A percentile compares a stretch with the other conserved stretches of the same genome.
Evolutionary conservation across 2,888 invertebrate genomes (phyloP).

Genomic region (Amiota communis): DNA sequence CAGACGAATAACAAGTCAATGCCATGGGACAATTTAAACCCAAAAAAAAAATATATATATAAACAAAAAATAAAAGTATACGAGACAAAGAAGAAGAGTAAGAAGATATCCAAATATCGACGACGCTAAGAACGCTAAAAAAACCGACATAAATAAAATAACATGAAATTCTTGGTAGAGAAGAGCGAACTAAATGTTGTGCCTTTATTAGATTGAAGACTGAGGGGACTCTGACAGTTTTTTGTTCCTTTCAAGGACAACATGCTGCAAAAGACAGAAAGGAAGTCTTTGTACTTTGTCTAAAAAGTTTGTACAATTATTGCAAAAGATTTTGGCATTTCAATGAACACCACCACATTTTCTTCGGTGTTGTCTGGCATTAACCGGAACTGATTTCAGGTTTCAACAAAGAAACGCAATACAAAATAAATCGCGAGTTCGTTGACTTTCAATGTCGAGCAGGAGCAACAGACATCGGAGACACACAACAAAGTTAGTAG

Average conservation of each 20-base stretch:
- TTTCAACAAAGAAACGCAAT: constrained; percentile 1
- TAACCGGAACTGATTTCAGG: constrained; percentile 22
- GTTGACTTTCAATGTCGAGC: constrained; percentile 20
- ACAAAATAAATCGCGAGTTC: constrained; percentile 13
- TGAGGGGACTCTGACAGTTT: no score
- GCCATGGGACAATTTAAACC: constrained; percentile 36
- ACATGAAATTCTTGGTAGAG: no score
- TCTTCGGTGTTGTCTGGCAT: background rate
- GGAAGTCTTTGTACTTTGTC: background rate
- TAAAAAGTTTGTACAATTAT: constrained; percentile 4
- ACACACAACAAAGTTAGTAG: constrained; percentile 20
- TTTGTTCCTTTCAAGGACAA: no score
- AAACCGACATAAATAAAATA: no score
- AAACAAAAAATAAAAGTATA: constrained; percentile 20
- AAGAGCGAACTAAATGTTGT: no score
- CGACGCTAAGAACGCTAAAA: background rate
- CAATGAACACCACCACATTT: background rate
- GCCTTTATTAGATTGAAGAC: no score
- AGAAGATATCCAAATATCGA: background rate
- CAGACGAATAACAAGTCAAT: constrained; percentile 48
- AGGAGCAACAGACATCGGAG: background rate
- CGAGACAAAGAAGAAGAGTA: constrained; percentile 1
- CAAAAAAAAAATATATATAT: constrained; percentile 10
- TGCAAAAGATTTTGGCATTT: constrained; percentile 22
- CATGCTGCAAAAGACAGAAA: no score